Percentiles rank a stretch among this genome's conserved stretches.
These are phyloP conservation scores for Ammodramus savannarum DNA, from an alignment of 2,113 vertebrate genomes.

Conservation along the genomic window DNA sequence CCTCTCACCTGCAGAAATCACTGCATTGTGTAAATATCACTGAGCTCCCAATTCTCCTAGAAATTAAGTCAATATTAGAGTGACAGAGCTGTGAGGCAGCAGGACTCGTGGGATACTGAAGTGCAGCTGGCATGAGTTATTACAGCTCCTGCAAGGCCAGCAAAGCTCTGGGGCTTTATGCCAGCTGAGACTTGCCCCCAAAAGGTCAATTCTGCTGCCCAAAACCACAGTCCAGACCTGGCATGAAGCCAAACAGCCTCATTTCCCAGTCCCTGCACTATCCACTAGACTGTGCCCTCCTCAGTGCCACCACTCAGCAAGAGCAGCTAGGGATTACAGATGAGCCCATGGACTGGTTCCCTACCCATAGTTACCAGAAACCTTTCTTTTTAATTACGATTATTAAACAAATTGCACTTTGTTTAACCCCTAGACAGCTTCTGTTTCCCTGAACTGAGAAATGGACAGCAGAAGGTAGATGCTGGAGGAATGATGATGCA, in stretches of 20 bases:
- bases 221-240: not conserved
- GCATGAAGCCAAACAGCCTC: not conserved
- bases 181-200: not conserved
- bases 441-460: not conserved
- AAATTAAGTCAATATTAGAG: not conserved
- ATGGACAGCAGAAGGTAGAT: not conserved
- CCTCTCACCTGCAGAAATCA: not conserved
- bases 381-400: constrained; percentile 22
- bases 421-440: not conserved
- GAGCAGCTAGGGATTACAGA: constrained; percentile 1
- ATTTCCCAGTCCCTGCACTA: not conserved
- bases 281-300: not conserved
- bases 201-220: not conserved
- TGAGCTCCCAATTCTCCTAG: not conserved
- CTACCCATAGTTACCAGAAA: constrained; percentile 33
- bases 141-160: not conserved
- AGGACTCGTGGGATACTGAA: not conserved
- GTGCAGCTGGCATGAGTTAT: not conserved
- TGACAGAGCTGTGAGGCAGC: not conserved
- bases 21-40: not conserved
- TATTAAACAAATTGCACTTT: constrained; percentile 43
- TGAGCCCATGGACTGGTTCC: not conserved
- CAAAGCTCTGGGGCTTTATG: not conserved
- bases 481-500: not conserved
- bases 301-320: not conserved